A percentile compares a stretch with the other conserved stretches of the same genome.
These are phyloP conservation scores for Tragelaphus imberbis DNA, from an alignment of 2,113 vertebrate genomes.

Conservation along the genomic window DNA sequence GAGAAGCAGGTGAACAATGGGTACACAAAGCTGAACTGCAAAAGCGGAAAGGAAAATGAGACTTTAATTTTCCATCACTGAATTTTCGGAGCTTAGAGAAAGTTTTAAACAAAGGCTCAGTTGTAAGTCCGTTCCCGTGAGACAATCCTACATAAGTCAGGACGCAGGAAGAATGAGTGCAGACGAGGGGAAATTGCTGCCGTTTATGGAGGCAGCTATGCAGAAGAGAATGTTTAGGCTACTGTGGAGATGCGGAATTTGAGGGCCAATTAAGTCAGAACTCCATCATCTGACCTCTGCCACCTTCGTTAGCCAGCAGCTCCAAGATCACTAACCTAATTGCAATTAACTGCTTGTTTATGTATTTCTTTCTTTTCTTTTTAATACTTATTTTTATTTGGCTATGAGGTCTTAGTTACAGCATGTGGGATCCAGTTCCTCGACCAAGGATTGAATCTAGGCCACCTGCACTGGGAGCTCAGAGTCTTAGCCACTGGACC, in stretches of 20 bases:
- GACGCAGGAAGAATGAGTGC: conserved; percentile 44
- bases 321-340: neutral
- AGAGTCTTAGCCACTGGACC: neutral
- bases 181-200: neutral
- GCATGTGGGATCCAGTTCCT: neutral
- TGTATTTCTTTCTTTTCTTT: neutral
- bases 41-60: neutral
- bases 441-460: neutral
- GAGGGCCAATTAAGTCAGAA: conserved; percentile 31
- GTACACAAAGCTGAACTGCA: neutral
- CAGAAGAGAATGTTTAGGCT: conserved; percentile 49
- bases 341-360: neutral
- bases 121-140: neutral
- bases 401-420: neutral
- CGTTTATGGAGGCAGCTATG: neutral
- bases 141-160: conserved; percentile 21
- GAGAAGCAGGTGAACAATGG: neutral
- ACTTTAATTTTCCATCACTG: conserved; percentile 26
- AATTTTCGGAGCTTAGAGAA: conserved; percentile 20
- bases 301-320: neutral
- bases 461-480: neutral
- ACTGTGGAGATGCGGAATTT: neutral
- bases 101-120: conserved; percentile 31
- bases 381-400: neutral
- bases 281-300: neutral